phyloP scores from a whole-genome alignment of 2,888 invertebrate genomes.

The Drosophila nr. perissopoda region DNA sequence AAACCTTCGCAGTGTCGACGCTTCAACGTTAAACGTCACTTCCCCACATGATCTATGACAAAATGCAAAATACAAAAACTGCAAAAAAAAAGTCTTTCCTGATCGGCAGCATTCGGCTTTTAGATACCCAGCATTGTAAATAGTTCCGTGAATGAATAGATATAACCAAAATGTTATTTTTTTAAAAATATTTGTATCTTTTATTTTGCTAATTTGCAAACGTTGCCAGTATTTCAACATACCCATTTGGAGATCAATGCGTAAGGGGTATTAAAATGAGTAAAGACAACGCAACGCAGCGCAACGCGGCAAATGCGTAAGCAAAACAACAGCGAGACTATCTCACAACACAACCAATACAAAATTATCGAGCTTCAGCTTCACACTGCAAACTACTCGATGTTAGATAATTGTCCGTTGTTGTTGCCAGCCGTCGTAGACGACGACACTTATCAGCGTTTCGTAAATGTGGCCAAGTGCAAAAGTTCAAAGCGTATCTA shows the following conservation, averaged over 20 bases:
- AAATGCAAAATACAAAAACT: conserved; percentile 36
- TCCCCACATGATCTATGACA: conserved; percentile 41
- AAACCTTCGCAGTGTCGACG: conserved; percentile 12
- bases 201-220: not conserved
- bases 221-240: not conserved
- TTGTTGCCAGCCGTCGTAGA: conserved; percentile 2
- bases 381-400: conserved; percentile 39
- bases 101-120: not conserved
- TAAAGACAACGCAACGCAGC: conserved; percentile 2
- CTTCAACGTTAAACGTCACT: conserved; percentile 2
- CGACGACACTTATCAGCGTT: not conserved
- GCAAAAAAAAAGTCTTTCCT: not conserved
- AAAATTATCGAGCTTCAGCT: conserved; percentile 9
- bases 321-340: conserved; percentile 1
- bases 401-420: conserved; percentile 46
- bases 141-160: not conserved
- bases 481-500: conserved; percentile 57
- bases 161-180: not conserved
- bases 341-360: conserved; percentile 6
- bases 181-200: not conserved
- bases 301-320: conserved; percentile 31
- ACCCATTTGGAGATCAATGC: not conserved
- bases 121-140: conserved; percentile 1
- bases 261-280: conserved; percentile 2
- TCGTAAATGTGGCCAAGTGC: conserved; percentile 32